Evolutionary conservation across 2,888 invertebrate genomes (phyloP).

Genomic region (Corbicula japonica): DNA sequence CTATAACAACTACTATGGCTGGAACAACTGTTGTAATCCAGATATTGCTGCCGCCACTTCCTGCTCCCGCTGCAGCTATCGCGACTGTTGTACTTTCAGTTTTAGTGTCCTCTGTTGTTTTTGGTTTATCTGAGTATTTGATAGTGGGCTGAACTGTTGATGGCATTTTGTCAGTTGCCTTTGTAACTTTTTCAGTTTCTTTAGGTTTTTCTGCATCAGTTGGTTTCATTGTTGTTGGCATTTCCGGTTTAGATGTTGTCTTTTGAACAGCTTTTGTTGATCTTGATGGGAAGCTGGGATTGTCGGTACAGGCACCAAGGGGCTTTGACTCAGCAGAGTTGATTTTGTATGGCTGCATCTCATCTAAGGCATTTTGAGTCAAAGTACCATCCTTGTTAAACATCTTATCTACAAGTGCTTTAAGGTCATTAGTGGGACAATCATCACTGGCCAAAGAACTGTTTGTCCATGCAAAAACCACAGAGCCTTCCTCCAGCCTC

Average conservation of each 20-base stretch:
- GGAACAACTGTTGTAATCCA: conserved; percentile 94
- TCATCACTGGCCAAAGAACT: conserved; percentile 92
- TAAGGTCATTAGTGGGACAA: conserved; percentile 93
- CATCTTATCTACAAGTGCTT: conserved; percentile 88
- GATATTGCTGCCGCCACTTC: conserved; percentile 80
- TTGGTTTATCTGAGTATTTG: conserved; percentile 48
- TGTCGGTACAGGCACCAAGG: conserved; percentile 86
- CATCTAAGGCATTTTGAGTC: conserved; percentile 75
- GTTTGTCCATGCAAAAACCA: conserved; percentile 91
- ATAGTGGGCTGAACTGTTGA: conserved; percentile 33
- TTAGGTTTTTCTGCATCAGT: conserved; percentile 12
- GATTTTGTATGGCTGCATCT: conserved; percentile 76
- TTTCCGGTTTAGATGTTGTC: conserved; percentile 1
- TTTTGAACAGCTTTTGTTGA: conserved; percentile 24
- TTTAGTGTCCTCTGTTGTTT: conserved; percentile 20
- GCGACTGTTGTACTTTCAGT: conserved; percentile 36
- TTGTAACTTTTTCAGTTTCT: background rate
- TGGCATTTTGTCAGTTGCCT: conserved; percentile 12
- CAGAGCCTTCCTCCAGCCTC: conserved; percentile 90
- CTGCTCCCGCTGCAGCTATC: conserved; percentile 61
- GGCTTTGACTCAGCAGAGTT: conserved; percentile 71
- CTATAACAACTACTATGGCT: conserved; percentile 91
- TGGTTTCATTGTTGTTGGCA: conserved; percentile 30
- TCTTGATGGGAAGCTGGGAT: conserved; percentile 73
- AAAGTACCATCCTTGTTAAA: conserved; percentile 85